Conservation (phyloP, 2,888 invertebrate genomes). For the Carcina quercana region DNA sequence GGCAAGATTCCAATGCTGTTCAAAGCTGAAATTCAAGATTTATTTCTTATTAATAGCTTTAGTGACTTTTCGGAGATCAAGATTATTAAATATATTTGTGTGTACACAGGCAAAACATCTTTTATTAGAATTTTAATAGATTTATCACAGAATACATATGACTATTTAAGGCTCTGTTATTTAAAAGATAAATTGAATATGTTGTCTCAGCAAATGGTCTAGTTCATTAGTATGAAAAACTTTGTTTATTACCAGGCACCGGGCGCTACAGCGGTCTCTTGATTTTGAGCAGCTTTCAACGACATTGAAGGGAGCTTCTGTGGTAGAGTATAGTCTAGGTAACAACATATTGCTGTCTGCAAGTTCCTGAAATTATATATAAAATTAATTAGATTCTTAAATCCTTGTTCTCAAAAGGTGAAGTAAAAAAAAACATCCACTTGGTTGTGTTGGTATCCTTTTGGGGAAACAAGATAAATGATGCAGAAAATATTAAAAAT, state of each 20-base stretch:
- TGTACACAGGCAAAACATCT: background rate
- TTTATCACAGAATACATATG: too few relatives aligned
- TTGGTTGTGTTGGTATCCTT: too few relatives aligned
- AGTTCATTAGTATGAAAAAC: too few relatives aligned
- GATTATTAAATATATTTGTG: too few relatives aligned
- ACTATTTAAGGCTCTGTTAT: too few relatives aligned
- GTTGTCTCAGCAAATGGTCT: background rate
- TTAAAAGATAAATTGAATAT: background rate
- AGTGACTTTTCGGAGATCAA: too few relatives aligned
- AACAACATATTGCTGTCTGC: slow-evolving; percentile 96
- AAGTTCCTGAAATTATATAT: slow-evolving; percentile 94
- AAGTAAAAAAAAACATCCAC: too few relatives aligned
- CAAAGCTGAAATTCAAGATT: slow-evolving; percentile 81
- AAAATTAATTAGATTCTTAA: slow-evolving; percentile 10
- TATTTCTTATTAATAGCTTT: slow-evolving; percentile 3
- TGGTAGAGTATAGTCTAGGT: slow-evolving; percentile 89
- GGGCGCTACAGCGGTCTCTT: slow-evolving; percentile 84
- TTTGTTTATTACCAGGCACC: slow-evolving; percentile 78
- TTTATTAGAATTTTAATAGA: background rate
- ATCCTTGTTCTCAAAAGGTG: background rate
- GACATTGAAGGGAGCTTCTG: slow-evolving; percentile 76
- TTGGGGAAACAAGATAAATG: too few relatives aligned
- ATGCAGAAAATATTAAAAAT: too few relatives aligned
- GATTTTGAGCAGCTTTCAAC: slow-evolving; percentile 59
- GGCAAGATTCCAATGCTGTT: slow-evolving; percentile 91